Conservation (phyloP, 2,113 vertebrate genomes). For the Menidia beryllina region DNA sequence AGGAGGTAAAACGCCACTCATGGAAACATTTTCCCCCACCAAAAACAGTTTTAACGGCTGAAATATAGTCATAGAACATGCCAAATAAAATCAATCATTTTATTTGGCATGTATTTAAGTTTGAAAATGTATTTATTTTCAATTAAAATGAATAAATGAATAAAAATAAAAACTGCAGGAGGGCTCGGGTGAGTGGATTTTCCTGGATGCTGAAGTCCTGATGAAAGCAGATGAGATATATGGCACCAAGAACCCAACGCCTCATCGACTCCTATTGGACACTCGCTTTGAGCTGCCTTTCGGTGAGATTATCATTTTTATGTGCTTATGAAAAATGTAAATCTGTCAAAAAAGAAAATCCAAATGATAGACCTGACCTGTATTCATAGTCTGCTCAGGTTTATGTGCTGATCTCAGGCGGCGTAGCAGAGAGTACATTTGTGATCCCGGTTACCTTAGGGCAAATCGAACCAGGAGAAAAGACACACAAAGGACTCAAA, state of each 20-base stretch:
- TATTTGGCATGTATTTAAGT: too few species aligned
- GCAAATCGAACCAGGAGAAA: slow-evolving; percentile 22
- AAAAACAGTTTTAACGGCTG: too few species aligned
- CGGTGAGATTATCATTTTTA: slow-evolving; percentile 83
- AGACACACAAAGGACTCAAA: slow-evolving; percentile 36
- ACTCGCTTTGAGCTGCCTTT: slow-evolving; percentile 96
- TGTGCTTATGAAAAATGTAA: neutral
- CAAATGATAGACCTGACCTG: neutral
- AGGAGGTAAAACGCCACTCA: slow-evolving; percentile 84
- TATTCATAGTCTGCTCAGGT: neutral
- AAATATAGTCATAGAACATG: neutral
- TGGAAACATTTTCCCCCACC: too few species aligned
- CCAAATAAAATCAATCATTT: too few species aligned
- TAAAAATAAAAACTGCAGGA: too few species aligned
- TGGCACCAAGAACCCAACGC: slow-evolving; percentile 94
- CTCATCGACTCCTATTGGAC: slow-evolving; percentile 92
- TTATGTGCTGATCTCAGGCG: neutral
- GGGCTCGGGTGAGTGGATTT: slow-evolving; percentile 93
- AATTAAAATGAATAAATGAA: too few species aligned
- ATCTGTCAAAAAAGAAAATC: neutral
- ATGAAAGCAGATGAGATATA: slow-evolving; percentile 97
- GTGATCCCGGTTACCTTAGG: slow-evolving; percentile 10
- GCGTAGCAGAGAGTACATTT: neutral
- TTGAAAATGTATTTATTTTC: too few species aligned
- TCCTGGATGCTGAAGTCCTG: slow-evolving; percentile 91